phyloP scores from a whole-genome alignment of 2,888 invertebrate genomes.

The Sclerodermus sp. region DNA sequence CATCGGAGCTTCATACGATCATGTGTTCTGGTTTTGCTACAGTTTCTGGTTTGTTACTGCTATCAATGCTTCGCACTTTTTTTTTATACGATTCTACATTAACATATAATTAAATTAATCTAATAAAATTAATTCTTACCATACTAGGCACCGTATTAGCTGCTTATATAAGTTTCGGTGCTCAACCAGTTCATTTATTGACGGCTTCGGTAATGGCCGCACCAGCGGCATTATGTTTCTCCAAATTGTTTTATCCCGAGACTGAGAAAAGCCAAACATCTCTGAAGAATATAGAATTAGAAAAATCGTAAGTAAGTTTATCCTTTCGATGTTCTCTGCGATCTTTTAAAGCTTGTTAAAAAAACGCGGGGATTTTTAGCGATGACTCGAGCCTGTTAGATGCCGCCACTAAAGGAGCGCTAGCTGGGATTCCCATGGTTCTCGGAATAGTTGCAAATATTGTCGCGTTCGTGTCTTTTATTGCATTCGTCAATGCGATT shows the following conservation, averaged over 20 bases:
- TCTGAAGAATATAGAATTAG: constrained; percentile 73
- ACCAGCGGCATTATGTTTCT: constrained; percentile 86
- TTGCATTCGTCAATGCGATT: constrained; percentile 81
- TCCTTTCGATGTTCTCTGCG: no score
- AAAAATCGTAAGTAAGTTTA: constrained; percentile 71
- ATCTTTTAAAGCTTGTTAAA: no score
- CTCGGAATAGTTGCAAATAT: constrained; percentile 89
- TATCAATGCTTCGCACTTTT: no score
- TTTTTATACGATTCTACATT: no score
- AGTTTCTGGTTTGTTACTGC: constrained; percentile 76
- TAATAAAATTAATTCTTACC: background rate
- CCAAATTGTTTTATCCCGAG: constrained; percentile 92
- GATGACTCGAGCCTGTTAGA: constrained; percentile 83
- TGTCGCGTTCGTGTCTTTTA: constrained; percentile 86
- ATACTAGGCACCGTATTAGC: constrained; percentile 80
- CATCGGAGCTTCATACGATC: constrained; percentile 89
- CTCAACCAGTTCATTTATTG: constrained; percentile 83
- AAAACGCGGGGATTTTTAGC: constrained; percentile 60
- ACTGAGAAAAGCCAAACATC: constrained; percentile 77
- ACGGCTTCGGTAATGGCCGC: constrained; percentile 96
- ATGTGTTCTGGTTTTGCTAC: constrained; percentile 95
- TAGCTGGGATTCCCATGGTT: constrained; percentile 77
- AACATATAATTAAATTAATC: no score
- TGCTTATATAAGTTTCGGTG: constrained; percentile 89
- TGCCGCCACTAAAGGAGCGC: constrained; percentile 88